Evolutionary conservation across 1,140 invertebrate species (phyloP), one percentile per base, ranked within the genome.

Genomic region (Polypedilum pembai): DNA sequence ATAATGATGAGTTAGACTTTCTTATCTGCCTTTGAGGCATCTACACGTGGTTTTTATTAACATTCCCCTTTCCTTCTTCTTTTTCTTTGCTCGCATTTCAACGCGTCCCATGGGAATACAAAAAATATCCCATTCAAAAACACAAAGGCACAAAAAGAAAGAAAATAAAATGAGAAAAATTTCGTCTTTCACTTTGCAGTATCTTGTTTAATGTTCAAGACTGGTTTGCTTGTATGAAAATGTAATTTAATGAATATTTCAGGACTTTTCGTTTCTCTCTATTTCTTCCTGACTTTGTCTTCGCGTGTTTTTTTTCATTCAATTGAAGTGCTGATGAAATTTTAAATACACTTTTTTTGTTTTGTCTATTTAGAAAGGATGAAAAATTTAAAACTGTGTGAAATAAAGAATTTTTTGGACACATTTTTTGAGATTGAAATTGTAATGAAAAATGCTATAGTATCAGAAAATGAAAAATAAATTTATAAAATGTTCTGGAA

Each of bases 181-280:
- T 56, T 56, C 15, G 45, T 4, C 45, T 56, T 56, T 56, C 45
- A 56, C 45, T 56, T 56, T 56, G 45, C 45, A 56, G 45, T 12
- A 56, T 56, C n/a, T 56, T 56, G 45, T n/a, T 56, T n/a, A 12
- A n/a, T 56, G n/a, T n/a, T 56, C n/a, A 56, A n/a, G 12, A 56
- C 45, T 56, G 12, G 45, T 56, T 56, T 12, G 12, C 45, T n/a
- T 56, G n/a, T n/a, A 56, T 56, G 45, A n/a, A 56, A 33, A 56
- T 56, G 45, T 56, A 56, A 56, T 56, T 12, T 56, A 56, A 56
- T 56, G 45, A 56, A 56, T 56, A n/a, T 56, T 56, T 56, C n/a
- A 56, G n/a, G 45, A 56, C 45, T 33, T 33, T 33, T 33, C 24
- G 2, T 33, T 5, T 33, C 5, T 33, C 24, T 33, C 24, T 56